Percentiles rank a stretch among this genome's conserved stretches.
These are phyloP conservation scores for Pelmatolapia mariae DNA, from an alignment of 2,113 vertebrate species.

Conservation along the genomic window DNA sequence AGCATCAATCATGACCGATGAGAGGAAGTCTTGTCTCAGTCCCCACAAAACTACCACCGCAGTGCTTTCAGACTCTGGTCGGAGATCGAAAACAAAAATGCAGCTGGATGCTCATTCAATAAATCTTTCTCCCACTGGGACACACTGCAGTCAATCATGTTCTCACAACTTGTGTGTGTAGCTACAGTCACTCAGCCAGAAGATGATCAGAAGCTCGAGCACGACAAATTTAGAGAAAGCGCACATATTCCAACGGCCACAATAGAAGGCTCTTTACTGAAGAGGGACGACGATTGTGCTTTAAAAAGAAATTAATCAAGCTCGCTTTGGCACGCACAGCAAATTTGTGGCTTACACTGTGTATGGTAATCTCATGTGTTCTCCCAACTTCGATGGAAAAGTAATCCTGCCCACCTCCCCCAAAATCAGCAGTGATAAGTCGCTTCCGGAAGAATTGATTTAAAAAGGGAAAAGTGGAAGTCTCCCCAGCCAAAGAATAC, in stretches of 20 bases:
- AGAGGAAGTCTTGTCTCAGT: constrained; percentile 3
- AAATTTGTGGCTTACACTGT: constrained; percentile 12
- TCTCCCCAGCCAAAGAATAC: constrained; percentile 37
- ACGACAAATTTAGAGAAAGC: not conserved
- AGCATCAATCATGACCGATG: constrained; percentile 2
- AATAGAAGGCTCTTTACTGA: not conserved
- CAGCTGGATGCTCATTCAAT: not conserved
- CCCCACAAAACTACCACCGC: not conserved
- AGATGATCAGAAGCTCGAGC: not conserved
- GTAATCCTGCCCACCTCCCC: constrained; percentile 34
- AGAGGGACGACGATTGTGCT: not conserved
- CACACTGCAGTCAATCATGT: constrained; percentile 25
- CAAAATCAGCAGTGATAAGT: constrained; percentile 60
- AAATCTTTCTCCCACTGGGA: constrained; percentile 28
- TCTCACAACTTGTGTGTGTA: constrained; percentile 5
- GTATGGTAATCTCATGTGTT: constrained; percentile 44
- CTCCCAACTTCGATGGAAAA: constrained; percentile 56
- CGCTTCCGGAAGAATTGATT: constrained; percentile 58
- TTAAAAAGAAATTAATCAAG: constrained; percentile 43
- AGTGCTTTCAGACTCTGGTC: not conserved
- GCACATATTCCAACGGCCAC: not conserved
- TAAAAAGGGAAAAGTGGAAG: constrained; percentile 51
- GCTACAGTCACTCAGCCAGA: not conserved
- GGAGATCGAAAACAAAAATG: constrained; percentile 27
- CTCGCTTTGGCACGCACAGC: constrained; percentile 5